phyloP scores from a whole-genome alignment of 2,888 invertebrate genomes.

The Clitarchus hookeri region DNA sequence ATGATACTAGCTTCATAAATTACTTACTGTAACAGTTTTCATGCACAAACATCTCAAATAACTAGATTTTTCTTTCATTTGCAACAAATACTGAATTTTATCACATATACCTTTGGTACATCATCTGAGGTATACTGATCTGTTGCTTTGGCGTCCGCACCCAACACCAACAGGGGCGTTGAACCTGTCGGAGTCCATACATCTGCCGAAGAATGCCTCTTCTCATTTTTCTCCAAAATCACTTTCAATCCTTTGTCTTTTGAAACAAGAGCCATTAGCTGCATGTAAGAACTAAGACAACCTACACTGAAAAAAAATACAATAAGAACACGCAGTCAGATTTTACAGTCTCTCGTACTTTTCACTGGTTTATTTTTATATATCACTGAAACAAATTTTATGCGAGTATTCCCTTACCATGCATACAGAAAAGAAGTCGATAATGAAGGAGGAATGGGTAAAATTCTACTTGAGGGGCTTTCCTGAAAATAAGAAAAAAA shows the following conservation, averaged over 20 bases:
- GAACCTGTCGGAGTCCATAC: neutral
- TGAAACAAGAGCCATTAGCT: conserved; percentile 61
- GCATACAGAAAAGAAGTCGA: no score
- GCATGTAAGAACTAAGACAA: conserved; percentile 63
- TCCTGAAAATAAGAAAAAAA: no score
- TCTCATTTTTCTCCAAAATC: conserved; percentile 56
- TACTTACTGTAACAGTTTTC: neutral
- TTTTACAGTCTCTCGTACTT: no score
- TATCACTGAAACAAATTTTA: no score
- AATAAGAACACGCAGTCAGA: no score
- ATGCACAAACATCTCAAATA: neutral
- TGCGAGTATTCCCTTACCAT: no score
- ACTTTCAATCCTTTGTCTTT: conserved; percentile 64
- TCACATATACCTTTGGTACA: conserved; percentile 53
- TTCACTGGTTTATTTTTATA: no score
- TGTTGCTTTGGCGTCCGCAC: neutral
- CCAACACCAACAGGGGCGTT: neutral
- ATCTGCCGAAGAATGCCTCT: conserved; percentile 57
- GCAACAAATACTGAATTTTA: conserved; percentile 3
- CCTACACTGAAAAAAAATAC: conserved; percentile 59
- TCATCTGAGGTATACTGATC: conserved; percentile 64
- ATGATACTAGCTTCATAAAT: no score
- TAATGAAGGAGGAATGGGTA: no score
- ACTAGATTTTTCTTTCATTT: conserved; percentile 10
- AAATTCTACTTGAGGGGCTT: no score